phyloP scores from a whole-genome alignment of 2,888 invertebrate genomes.

The Macrosoma leucophasiata region DNA sequence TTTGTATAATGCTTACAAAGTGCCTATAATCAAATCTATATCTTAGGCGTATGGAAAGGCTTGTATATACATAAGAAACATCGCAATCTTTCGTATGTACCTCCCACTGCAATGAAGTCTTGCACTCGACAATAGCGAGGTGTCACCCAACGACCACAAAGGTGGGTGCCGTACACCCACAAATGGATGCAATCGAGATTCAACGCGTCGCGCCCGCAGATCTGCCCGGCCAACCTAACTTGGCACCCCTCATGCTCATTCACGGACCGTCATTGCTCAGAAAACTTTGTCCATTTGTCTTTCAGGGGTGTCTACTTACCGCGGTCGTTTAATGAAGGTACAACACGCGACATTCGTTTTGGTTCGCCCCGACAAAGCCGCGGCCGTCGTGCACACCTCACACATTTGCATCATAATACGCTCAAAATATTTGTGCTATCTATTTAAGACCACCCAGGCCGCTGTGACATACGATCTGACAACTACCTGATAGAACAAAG shows the following conservation, averaged over 20 bases:
- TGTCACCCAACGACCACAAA: conserved; percentile 35
- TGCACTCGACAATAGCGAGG: conserved; percentile 28
- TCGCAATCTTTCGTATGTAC: no score
- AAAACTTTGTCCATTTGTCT: no score
- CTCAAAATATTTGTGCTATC: conserved; percentile 67
- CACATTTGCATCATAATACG: conserved; percentile 70
- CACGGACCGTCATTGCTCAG: conserved; percentile 8
- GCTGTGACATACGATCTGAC: conserved; percentile 57
- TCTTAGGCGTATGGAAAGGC: no score
- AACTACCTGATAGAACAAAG: conserved; percentile 65
- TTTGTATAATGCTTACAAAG: no score
- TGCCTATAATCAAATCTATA: no score
- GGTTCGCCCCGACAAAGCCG: conserved; percentile 51
- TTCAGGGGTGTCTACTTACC: conserved; percentile 27
- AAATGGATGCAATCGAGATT: conserved; percentile 48
- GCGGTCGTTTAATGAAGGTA: conserved; percentile 25
- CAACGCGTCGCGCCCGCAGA: conserved; percentile 44
- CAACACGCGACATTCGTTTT: conserved; percentile 54
- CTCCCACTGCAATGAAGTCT: conserved; percentile 18
- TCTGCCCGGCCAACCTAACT: conserved; percentile 32
- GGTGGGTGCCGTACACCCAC: conserved; percentile 40
- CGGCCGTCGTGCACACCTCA: conserved; percentile 45
- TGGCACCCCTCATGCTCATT: conserved; percentile 28
- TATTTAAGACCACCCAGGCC: conserved; percentile 64
- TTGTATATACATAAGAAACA: no score